Evolutionary conservation across 2,113 vertebrate genomes (phyloP).

Genomic region (Nettapus auritus): DNA sequence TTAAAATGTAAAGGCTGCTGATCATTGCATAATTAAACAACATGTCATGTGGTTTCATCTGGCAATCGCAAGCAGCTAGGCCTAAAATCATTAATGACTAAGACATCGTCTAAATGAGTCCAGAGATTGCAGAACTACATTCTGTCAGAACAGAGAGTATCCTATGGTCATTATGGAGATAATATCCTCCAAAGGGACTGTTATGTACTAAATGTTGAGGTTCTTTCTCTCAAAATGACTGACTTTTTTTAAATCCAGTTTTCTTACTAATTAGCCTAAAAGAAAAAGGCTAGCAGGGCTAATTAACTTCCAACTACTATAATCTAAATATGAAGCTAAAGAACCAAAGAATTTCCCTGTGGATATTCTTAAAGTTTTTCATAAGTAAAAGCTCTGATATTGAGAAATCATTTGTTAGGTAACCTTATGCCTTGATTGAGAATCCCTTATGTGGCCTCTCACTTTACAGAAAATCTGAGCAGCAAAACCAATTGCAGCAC

Average conservation of each 20-base stretch:
- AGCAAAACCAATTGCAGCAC: not conserved
- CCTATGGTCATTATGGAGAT: conserved; percentile 66
- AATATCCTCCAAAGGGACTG: conserved; percentile 63
- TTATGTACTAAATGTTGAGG: conserved; percentile 39
- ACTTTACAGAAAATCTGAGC: not conserved
- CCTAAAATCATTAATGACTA: conserved; percentile 55
- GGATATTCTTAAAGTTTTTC: conserved; percentile 29
- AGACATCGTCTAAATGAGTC: conserved; percentile 47
- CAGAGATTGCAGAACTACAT: conserved; percentile 19
- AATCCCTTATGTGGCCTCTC: not conserved
- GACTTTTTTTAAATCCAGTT: conserved; percentile 60
- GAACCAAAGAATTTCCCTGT: conserved; percentile 46
- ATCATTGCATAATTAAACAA: conserved; percentile 82
- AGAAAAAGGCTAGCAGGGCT: conserved; percentile 67
- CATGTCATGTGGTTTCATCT: conserved; percentile 65
- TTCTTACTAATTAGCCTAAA: conserved; percentile 77
- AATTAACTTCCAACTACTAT: conserved; percentile 75
- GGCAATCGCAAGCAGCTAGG: conserved; percentile 47
- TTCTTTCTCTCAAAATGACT: conserved; percentile 58
- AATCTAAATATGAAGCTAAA: conserved; percentile 57
- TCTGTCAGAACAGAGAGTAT: conserved; percentile 40
- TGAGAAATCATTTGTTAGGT: conserved; percentile 41
- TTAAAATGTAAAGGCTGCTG: conserved; percentile 84
- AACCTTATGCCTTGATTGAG: not conserved
- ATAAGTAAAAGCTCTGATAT: conserved; percentile 2